Evolutionary conservation across 2,888 invertebrate species (phyloP).

Genomic region (Coronaproctus castanopsis): DNA sequence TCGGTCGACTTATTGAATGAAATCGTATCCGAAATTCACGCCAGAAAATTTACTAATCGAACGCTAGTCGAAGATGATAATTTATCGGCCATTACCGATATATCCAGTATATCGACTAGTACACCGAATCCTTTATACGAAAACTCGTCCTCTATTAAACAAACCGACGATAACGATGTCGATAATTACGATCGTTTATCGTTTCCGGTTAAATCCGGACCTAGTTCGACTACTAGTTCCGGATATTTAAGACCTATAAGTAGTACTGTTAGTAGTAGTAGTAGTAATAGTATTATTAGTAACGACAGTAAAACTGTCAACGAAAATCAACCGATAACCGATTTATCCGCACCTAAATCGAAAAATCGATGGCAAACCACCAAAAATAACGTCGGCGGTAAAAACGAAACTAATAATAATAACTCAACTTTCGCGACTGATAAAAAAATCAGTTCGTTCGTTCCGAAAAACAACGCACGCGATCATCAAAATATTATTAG

Average conservation of each 20-base stretch:
- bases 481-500: too few relatives aligned
- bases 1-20: conserved; percentile 50
- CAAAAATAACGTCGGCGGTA: not conserved
- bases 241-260: conserved; percentile 27
- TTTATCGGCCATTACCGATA: conserved; percentile 16
- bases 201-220: conserved; percentile 19
- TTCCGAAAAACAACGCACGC: not conserved
- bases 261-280: conserved; percentile 27
- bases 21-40: conserved; percentile 71
- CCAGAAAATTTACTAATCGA: conserved; percentile 28
- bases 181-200: conserved; percentile 13
- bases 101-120: conserved; percentile 13
- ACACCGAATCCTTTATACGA: conserved; percentile 21
- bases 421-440: not conserved
- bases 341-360: not conserved
- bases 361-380: not conserved
- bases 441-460: not conserved
- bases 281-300: not conserved
- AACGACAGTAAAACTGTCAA: too few relatives aligned
- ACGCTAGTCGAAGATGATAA: conserved; percentile 20
- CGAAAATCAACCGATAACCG: not conserved
- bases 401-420: not conserved
- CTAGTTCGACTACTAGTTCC: conserved; percentile 32
- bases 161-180: too few relatives aligned
- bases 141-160: conserved; percentile 22